Evolutionary conservation across 2,888 invertebrate species (phyloP).

Genomic region (Diploptera punctata): DNA sequence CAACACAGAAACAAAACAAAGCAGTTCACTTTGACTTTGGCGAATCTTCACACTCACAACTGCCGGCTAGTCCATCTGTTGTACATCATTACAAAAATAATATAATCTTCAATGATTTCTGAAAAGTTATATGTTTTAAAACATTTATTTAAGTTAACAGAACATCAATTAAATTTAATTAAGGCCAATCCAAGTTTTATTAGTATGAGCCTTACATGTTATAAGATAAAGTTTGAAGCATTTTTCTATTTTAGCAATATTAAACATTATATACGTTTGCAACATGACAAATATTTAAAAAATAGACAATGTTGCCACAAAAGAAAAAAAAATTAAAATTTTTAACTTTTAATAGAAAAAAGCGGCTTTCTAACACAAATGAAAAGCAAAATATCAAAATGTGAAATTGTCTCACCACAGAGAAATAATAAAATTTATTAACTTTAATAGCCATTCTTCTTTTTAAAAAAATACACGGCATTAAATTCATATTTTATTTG

Average conservation of each 20-base stretch:
- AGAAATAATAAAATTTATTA: constrained; percentile 23
- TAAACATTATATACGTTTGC: too few species aligned
- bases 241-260: too few species aligned
- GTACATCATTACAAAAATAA: too few species aligned
- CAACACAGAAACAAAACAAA: constrained; percentile 39
- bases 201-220: constrained; percentile 32
- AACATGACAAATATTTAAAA: too few species aligned
- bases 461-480: too few species aligned
- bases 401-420: constrained; percentile 20
- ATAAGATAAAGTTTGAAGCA: background rate
- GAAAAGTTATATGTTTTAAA: background rate
- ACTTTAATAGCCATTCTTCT: too few species aligned
- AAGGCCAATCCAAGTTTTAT: constrained; percentile 37
- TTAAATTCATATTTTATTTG: too few species aligned
- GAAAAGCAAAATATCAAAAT: constrained; percentile 30
- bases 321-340: constrained; percentile 18
- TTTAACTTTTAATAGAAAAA: constrained; percentile 2
- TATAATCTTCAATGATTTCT: background rate
- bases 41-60: constrained; percentile 21
- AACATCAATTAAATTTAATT: too few species aligned
- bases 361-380: constrained; percentile 10
- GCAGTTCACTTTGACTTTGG: constrained; percentile 21
- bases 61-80: constrained; percentile 6
- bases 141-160: too few species aligned
- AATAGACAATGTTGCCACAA: constrained; percentile 18